Percentiles rank a stretch among this genome's conserved stretches.
Conservation (phyloP, 2,888 invertebrate species). For the Dioctria linearis region DNA sequence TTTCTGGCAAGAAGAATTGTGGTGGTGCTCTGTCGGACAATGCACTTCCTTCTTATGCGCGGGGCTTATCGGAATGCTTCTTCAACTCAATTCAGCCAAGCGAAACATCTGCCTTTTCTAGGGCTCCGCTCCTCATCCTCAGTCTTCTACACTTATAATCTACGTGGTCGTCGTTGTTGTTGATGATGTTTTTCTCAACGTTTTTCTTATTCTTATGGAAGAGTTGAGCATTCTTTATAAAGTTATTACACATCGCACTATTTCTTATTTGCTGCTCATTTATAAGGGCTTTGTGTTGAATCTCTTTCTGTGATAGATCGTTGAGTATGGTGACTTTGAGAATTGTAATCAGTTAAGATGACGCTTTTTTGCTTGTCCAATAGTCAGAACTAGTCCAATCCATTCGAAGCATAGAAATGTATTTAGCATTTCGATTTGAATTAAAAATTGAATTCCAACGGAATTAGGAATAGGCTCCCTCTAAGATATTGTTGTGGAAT, state of each 20-base stretch:
- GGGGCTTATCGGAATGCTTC: conserved; percentile 34
- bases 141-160: neutral
- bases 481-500: too few relatives aligned
- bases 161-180: too few relatives aligned
- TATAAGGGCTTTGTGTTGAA: neutral
- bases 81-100: conserved; percentile 35
- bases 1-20: conserved; percentile 33
- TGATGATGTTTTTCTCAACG: neutral
- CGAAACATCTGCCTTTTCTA: conserved; percentile 40
- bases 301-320: neutral
- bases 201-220: conserved; percentile 6
- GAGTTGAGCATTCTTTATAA: neutral
- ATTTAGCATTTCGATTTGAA: too few relatives aligned
- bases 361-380: too few relatives aligned
- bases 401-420: too few relatives aligned
- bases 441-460: too few relatives aligned
- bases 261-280: conserved; percentile 1
- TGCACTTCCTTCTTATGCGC: conserved; percentile 48
- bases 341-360: neutral
- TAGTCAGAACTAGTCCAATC: too few relatives aligned
- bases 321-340: neutral
- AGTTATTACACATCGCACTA: conserved; percentile 24
- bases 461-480: too few relatives aligned
- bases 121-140: neutral
- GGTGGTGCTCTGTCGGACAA: conserved; percentile 30